phyloP scores from a whole-genome alignment of 2,113 vertebrate species.

The Lycocorax pyrrhopterus region DNA sequence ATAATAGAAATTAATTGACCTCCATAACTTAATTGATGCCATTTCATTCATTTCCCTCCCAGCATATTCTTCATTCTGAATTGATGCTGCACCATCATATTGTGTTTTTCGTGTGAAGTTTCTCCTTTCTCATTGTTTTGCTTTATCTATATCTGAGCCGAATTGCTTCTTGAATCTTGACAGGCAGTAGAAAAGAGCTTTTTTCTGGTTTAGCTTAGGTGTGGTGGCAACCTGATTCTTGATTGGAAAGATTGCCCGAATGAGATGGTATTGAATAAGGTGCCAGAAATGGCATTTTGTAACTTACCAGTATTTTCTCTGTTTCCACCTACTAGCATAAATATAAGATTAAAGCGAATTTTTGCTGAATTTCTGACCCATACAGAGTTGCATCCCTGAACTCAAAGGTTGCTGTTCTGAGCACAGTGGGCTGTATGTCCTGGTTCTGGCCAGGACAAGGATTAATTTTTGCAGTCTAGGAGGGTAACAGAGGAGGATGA shows the following conservation, averaged over 20 bases:
- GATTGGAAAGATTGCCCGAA: neutral
- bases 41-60: neutral
- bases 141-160: neutral
- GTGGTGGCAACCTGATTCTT: neutral
- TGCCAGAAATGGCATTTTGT: neutral
- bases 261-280: neutral
- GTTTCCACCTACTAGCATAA: neutral
- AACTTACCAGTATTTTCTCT: neutral
- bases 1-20: constrained; percentile 27
- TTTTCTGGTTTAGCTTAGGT: neutral
- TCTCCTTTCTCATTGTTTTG: neutral
- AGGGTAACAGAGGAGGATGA: neutral
- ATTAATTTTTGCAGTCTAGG: neutral
- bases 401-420: neutral
- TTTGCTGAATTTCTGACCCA: neutral
- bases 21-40: constrained; percentile 4
- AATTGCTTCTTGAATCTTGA: neutral
- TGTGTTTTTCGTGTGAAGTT: neutral
- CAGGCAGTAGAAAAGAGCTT: neutral
- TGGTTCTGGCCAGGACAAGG: neutral
- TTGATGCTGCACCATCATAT: neutral
- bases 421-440: neutral
- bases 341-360: neutral
- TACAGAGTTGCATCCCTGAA: neutral
- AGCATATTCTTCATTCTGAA: neutral